Evolutionary conservation across 1,140 invertebrate genomes (phyloP), one percentile per base, ranked within the genome.

Genomic region (Procambarus virginalis): DNA sequence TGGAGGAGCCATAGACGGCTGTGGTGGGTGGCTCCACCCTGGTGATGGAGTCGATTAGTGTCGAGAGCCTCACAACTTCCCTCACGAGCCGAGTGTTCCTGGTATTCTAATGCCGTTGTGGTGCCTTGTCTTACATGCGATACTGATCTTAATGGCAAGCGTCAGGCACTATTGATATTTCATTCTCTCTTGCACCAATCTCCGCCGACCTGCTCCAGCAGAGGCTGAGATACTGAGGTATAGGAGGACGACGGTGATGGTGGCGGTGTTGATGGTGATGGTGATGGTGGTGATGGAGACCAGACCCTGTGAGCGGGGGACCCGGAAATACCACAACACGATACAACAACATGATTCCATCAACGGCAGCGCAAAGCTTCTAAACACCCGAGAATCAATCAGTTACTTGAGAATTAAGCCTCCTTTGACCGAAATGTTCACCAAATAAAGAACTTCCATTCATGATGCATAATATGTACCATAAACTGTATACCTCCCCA

Each of bases 101-200:
- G 58, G 80, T 68, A 82, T 82, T 82, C 46, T 82, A 82, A 82
- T 82, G 60, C n/a, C n/a, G 8, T 55, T 60, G n/a, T 73, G 79
- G 22, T 9, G 51, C 48, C 80, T 45, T 68, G 80, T 55, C 60
- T 17, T 10, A 68, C 22, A n/a, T 46, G 58, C 58, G 80, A 82
- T 82, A 68, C 58, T 64, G 5, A 82, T 82, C 80, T 82, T 68
- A 64, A 20, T 48, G 58, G 4, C 22, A 2, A 68, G 34, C 14
- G 80, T n/a, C 58, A 68, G 14, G 80, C 60, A n/a, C 80, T 68
- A 48, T 82, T 82, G 58, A 68, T 68, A 68, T 46, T 68, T 82
- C 80, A 82, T 82, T 68, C 60, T 55, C 79, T 49, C 80, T 64
- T 46, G 45, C 17, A 60, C 58, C 17, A 82, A 82, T 64, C 80